Evolutionary conservation across 2,797 vertebrate species (phyloP).

Genomic region (Champsocephalus esox): DNA sequence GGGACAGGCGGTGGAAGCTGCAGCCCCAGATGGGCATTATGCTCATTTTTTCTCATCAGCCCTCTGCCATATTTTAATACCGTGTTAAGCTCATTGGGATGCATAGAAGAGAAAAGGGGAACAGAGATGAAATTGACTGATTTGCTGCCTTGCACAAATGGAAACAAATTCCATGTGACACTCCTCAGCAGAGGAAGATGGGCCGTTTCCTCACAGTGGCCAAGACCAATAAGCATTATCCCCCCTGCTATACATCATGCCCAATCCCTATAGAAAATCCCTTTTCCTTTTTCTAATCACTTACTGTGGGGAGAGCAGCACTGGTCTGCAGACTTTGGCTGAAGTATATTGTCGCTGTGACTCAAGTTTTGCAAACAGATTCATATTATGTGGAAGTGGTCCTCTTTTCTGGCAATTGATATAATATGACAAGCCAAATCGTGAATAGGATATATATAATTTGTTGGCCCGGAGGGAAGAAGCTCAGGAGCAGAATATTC

Average conservation of each 20-base stretch:
- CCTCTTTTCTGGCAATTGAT: constrained; percentile 46
- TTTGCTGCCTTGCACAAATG: constrained; percentile 75
- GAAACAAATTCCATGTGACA: constrained; percentile 78
- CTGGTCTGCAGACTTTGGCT: constrained; percentile 14
- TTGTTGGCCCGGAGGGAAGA: constrained; percentile 36
- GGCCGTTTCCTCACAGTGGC: constrained; percentile 39
- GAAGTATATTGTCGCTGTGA: constrained; percentile 48
- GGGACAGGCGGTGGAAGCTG: constrained; percentile 33
- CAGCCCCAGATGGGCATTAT: constrained; percentile 51
- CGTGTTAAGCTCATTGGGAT: constrained; percentile 75
- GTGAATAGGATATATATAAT: constrained; percentile 51
- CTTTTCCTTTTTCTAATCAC: constrained; percentile 31
- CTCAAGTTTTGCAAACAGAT: constrained; percentile 44
- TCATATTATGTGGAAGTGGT: constrained; percentile 45
- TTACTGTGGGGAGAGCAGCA: constrained; percentile 28
- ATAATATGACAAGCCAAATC: constrained; percentile 47
- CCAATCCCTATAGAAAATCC: constrained; percentile 19
- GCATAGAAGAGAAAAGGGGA: constrained; percentile 69
- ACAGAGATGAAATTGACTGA: constrained; percentile 79
- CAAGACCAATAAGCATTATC: constrained; percentile 44
- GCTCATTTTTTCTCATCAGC: constrained; percentile 70
- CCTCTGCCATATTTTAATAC: constrained; percentile 70
- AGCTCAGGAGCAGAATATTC: constrained; percentile 33
- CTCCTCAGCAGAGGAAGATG: constrained; percentile 48
- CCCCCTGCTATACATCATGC: constrained; percentile 41